Percentiles rank a stretch among this genome's conserved stretches.
phyloP scores from a whole-genome alignment of 2,888 invertebrate genomes.

The Synanthedon vespiformis region DNA sequence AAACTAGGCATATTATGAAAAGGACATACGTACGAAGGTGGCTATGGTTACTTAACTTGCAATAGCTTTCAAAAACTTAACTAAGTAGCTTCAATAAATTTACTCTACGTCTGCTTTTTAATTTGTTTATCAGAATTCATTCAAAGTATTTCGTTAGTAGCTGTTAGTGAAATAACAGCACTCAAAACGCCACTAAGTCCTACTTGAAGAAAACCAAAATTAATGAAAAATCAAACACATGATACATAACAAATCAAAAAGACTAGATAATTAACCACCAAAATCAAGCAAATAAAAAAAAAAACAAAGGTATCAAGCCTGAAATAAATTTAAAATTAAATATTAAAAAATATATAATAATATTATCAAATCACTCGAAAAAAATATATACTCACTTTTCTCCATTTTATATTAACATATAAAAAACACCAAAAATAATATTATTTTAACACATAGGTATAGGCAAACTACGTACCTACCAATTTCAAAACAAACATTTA shows the following conservation, averaged over 20 bases:
- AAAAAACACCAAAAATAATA: background rate
- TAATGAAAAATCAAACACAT: conserved; percentile 13
- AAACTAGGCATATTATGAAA: background rate
- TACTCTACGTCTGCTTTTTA: conserved; percentile 5
- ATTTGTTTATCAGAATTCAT: conserved; percentile 24
- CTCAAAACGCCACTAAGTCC: conserved; percentile 28
- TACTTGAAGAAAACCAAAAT: conserved; percentile 10
- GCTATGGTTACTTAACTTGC: too few relatives aligned
- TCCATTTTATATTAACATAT: background rate
- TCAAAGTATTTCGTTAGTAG: conserved; percentile 66
- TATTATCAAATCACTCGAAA: too few relatives aligned
- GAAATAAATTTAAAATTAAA: too few relatives aligned
- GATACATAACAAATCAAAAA: too few relatives aligned
- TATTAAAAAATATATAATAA: too few relatives aligned
- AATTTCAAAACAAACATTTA: background rate
- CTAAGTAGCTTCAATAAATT: background rate
- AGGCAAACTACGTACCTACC: background rate
- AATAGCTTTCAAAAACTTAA: too few relatives aligned
- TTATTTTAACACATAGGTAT: too few relatives aligned
- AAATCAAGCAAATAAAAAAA: background rate
- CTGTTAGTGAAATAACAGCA: conserved; percentile 68
- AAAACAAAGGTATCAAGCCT: background rate
- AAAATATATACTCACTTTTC: background rate
- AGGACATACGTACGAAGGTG: too few relatives aligned
- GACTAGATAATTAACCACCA: too few relatives aligned